Evolutionary conservation across 2,113 vertebrate genomes (phyloP), one percentile per base, ranked within the genome.

Genomic region (Blennius ocellaris): DNA sequence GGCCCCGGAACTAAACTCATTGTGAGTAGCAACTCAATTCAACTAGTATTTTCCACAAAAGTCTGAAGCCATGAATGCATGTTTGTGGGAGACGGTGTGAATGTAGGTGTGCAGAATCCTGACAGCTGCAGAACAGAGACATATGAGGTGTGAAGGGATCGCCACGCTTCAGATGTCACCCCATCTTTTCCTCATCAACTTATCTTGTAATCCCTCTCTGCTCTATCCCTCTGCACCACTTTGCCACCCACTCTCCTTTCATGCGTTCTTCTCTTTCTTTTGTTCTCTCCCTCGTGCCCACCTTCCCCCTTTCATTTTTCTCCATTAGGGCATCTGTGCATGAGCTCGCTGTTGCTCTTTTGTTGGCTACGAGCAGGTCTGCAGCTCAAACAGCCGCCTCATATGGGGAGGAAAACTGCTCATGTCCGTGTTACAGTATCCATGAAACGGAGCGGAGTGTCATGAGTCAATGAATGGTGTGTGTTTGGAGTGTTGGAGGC

Each of bases 271-370:
- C 37, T 43, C 30, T 37, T 17, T 76, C 52, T 50, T 48, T 57
- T 48, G 15, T 11, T 51, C 16, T 16, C 11, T 69, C 63, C 36
- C 11, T 74, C 48, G 38, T 12, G 37, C 65, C 6, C 65, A 44
- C 75, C 43, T 39, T 49, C 54, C 41, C 51, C 41, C 45, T 45
- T 70, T 75, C 76, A 60, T 78, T 79, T 83, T 47, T 44, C 64
- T 80, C 75, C 43, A 53, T 85, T 75, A 73, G 36, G 39, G 10
- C 50, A 49, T 74, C 69, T 61, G 55, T 12, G 68, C 41, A 0
- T 50, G 54, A 76, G 74, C 74, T 79, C 63, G 73, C 82, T 78
- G 58, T 77, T 77, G 79, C 63, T 82, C 66, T 86, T 30, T 59
- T 69, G 53, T 76, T 45, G 43, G 58, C 21, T 57, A 55, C 44